These are phyloP conservation scores for Cichladusa arquata DNA, from an alignment of 2,113 vertebrate genomes.

Conservation along the genomic window DNA sequence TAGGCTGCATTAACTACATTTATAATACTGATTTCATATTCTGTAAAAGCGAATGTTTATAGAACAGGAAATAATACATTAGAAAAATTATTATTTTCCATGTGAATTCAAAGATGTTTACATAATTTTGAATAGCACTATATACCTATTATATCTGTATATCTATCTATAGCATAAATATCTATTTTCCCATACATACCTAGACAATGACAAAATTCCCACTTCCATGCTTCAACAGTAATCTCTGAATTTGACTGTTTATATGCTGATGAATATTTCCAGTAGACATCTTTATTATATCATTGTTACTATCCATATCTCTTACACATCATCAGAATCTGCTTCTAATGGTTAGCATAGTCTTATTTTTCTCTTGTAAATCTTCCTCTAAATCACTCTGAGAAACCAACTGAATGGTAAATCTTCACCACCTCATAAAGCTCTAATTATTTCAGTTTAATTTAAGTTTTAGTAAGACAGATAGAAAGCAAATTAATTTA, in stretches of 20 bases:
- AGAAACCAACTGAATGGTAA: neutral
- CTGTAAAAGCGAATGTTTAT: neutral
- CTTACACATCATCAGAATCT: neutral
- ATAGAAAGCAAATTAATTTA: neutral
- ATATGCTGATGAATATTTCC: neutral
- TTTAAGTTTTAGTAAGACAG: neutral
- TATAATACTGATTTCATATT: neutral
- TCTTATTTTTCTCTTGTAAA: neutral
- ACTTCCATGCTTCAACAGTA: neutral
- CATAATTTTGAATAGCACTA: neutral
- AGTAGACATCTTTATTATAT: neutral
- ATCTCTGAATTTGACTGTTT: neutral
- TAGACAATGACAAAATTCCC: neutral
- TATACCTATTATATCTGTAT: neutral
- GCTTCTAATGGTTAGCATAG: accelerated
- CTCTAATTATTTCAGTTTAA: neutral
- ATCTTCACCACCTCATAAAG: neutral
- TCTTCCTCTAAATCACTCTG: neutral
- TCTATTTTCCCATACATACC: neutral
- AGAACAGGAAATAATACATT: neutral
- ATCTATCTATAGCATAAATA: neutral
- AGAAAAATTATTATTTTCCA: neutral
- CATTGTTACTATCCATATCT: neutral
- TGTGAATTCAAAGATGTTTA: neutral
- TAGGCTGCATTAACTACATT: neutral